Evolutionary conservation across 2,113 vertebrate species (phyloP).

Genomic region (Oceanites oceanicus): DNA sequence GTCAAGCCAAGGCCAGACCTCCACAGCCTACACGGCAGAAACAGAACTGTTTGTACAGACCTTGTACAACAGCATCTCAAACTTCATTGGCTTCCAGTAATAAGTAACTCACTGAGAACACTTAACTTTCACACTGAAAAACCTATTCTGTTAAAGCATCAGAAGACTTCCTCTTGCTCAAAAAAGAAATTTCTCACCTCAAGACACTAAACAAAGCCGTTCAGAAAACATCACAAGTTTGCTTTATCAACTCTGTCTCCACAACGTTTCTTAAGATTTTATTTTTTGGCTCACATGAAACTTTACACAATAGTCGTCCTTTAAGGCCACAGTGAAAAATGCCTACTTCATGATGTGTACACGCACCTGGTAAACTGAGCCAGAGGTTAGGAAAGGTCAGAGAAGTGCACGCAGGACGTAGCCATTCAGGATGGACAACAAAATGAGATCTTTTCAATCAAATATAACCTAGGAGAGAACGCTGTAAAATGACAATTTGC

Average conservation of each 20-base stretch:
- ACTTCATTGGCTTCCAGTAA: not conserved
- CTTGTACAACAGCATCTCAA: not conserved
- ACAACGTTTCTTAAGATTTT: not conserved
- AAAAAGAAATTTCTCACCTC: not conserved
- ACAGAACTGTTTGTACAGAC: not conserved
- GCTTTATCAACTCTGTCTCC: not conserved
- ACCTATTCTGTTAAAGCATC: not conserved
- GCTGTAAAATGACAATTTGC: not conserved
- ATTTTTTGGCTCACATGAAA: not conserved
- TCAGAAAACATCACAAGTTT: not conserved
- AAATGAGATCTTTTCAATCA: not conserved
- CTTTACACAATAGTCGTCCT: not conserved
- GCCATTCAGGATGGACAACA: not conserved
- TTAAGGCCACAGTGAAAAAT: not conserved
- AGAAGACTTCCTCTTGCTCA: not conserved
- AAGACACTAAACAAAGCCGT: not conserved
- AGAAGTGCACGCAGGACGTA: not conserved
- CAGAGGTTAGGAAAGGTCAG: not conserved
- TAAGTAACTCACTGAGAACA: not conserved
- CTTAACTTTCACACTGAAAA: not conserved
- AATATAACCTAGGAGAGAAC: not conserved
- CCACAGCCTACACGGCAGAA: not conserved
- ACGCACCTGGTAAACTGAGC: not conserved
- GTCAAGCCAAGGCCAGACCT: not conserved
- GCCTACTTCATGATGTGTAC: rapidly evolving